phyloP scores from a whole-genome alignment of 2,888 invertebrate genomes.

The Caenorhabditis doughertyi region DNA sequence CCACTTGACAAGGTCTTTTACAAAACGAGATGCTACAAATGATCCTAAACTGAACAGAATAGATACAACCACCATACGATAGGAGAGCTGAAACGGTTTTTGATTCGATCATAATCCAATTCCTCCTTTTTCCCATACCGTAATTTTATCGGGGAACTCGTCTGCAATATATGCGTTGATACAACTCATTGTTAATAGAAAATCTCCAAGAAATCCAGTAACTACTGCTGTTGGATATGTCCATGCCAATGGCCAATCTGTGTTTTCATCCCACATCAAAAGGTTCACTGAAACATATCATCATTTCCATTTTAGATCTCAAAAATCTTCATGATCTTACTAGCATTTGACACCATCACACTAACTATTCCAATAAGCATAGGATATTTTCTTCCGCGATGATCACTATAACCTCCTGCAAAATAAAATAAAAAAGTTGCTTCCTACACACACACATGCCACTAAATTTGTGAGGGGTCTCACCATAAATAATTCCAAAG shows the following conservation, averaged over 20 bases:
- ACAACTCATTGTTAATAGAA: slow-evolving; percentile 78
- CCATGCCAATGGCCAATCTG: slow-evolving; percentile 74
- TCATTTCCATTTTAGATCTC: slow-evolving; percentile 2
- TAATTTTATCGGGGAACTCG: slow-evolving; percentile 75
- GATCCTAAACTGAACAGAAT: slow-evolving; percentile 78
- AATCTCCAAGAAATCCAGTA: slow-evolving; percentile 77
- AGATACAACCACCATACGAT: slow-evolving; percentile 79
- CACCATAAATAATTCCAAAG: slow-evolving; percentile 78
- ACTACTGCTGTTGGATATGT: slow-evolving; percentile 68
- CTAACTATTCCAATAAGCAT: slow-evolving; percentile 74
- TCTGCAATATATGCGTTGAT: slow-evolving; percentile 80
- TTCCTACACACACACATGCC: background rate
- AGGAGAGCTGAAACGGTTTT: slow-evolving; percentile 72
- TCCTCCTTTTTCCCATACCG: slow-evolving; percentile 46
- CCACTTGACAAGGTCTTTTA: slow-evolving; percentile 68
- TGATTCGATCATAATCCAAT: background rate
- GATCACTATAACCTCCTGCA: slow-evolving; percentile 77
- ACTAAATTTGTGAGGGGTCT: slow-evolving; percentile 10
- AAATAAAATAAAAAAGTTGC: slow-evolving; percentile 4
- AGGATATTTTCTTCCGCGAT: slow-evolving; percentile 74
- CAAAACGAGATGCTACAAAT: slow-evolving; percentile 71
- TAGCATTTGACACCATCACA: slow-evolving; percentile 72
- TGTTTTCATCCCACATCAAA: slow-evolving; percentile 74
- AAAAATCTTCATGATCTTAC: slow-evolving; percentile 39
- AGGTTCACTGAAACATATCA: slow-evolving; percentile 64